These are phyloP conservation scores for Agapornis roseicollis DNA, from an alignment of 2,113 vertebrate species.

Conservation along the genomic window DNA sequence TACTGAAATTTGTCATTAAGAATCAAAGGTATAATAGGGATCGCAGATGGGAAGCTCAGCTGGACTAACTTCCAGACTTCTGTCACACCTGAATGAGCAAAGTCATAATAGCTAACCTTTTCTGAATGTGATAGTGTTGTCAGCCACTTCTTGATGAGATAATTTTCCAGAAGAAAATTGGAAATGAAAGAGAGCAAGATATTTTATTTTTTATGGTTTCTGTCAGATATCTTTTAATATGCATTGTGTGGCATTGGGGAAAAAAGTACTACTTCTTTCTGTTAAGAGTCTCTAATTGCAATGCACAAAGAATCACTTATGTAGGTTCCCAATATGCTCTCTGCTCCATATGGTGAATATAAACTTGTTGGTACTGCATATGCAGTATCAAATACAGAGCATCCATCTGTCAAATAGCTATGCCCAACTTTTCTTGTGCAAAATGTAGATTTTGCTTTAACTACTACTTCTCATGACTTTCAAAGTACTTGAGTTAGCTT, in stretches of 20 bases:
- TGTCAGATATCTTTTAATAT: constrained; percentile 4
- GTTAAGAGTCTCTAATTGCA: constrained; percentile 7
- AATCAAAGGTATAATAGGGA: constrained; percentile 14
- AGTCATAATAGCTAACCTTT: constrained; percentile 19
- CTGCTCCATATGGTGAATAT: background rate
- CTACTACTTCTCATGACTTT: constrained; percentile 24
- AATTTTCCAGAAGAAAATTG: constrained; percentile 33
- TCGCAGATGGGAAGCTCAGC: background rate
- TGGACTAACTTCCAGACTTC: constrained; percentile 58
- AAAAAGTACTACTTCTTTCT: background rate
- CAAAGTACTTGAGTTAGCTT: constrained; percentile 20
- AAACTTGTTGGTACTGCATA: constrained; percentile 45
- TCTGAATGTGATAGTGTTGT: background rate
- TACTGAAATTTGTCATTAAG: constrained; percentile 28
- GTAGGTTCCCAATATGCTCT: constrained; percentile 1
- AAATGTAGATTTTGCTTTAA: constrained; percentile 7
- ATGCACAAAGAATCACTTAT: background rate
- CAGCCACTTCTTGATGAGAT: constrained; percentile 19
- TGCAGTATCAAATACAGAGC: constrained; percentile 25
- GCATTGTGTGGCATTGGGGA: background rate
- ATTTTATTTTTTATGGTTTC: background rate
- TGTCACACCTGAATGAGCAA: constrained; percentile 8
- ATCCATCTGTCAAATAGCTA: constrained; percentile 22
- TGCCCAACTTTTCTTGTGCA: background rate
- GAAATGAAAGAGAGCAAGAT: background rate